phyloP scores from a whole-genome alignment of 2,113 vertebrate species.

The Reinhardtius hippoglossoides region DNA sequence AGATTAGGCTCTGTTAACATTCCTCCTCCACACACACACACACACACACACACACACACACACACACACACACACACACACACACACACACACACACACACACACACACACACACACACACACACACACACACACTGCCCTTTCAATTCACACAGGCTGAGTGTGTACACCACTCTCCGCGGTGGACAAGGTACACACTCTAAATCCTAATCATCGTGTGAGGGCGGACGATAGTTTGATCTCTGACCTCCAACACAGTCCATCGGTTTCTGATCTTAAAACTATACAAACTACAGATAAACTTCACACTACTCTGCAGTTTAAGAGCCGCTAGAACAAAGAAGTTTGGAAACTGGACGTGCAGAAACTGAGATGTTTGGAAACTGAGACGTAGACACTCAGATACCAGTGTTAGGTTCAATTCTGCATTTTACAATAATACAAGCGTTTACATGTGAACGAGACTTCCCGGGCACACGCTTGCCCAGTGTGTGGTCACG shows the following conservation, averaged over 20 bases:
- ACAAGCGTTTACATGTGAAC: too few relatives aligned
- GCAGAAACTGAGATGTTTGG: too few relatives aligned
- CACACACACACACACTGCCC: conserved; percentile 1
- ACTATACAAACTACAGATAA: not conserved
- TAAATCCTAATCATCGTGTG: conserved; percentile 1
- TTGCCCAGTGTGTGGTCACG: too few relatives aligned
- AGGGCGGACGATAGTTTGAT: conserved; percentile 5
- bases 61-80: not conserved
- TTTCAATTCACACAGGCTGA: conserved; percentile 27
- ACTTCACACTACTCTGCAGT: too few relatives aligned
- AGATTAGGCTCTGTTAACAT: conserved; percentile 73
- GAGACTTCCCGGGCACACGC: too few relatives aligned
- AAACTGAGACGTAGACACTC: too few relatives aligned
- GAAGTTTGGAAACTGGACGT: too few relatives aligned
- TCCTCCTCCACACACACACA: conserved; percentile 30
- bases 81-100: not conserved
- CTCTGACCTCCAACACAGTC: not conserved
- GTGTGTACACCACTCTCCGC: not conserved
- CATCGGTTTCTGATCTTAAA: not conserved
- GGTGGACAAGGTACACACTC: not conserved
- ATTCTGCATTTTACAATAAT: too few relatives aligned
- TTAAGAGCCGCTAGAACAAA: too few relatives aligned
- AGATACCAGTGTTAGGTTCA: too few relatives aligned
- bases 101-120: conserved; percentile 27
- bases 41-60: conserved; percentile 22